Conservation (phyloP, 2,888 invertebrate species). For the Gymnocheta viridis region DNA sequence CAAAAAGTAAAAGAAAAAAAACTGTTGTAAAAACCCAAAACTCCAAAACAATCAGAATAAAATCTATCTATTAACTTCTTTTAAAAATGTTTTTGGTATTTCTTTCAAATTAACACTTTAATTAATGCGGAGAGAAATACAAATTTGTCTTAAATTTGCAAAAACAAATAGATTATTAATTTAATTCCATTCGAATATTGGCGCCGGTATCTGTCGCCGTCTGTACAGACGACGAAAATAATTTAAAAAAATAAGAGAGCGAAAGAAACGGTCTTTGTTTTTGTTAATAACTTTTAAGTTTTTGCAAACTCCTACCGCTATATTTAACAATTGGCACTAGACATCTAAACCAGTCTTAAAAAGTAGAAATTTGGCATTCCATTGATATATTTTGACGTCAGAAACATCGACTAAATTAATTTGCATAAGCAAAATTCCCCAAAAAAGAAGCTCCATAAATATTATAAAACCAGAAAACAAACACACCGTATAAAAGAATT, state of each 20-base stretch:
- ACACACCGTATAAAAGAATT: neutral
- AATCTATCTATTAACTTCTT: slow-evolving; percentile 35
- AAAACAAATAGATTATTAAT: neutral
- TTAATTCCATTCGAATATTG: slow-evolving; percentile 14
- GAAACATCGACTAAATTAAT: slow-evolving; percentile 63
- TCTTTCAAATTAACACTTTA: slow-evolving; percentile 32
- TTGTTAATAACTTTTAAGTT: neutral
- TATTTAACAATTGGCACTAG: slow-evolving; percentile 6
- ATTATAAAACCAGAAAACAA: slow-evolving; percentile 28
- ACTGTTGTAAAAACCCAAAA: slow-evolving; percentile 53
- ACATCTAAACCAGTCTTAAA: slow-evolving; percentile 16
- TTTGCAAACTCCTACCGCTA: slow-evolving; percentile 1
- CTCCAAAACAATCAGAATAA: neutral
- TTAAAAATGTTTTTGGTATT: neutral
- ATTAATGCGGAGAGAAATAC: slow-evolving; percentile 35
- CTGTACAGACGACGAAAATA: neutral
- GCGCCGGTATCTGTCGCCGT: slow-evolving; percentile 31
- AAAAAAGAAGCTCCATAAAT: slow-evolving; percentile 23
- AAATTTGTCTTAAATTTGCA: neutral
- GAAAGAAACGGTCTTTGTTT: neutral
- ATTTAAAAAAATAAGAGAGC: neutral
- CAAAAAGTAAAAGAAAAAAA: neutral
- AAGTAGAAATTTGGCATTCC: slow-evolving; percentile 77
- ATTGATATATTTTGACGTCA: slow-evolving; percentile 77
- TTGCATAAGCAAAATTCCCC: slow-evolving; percentile 65